These are phyloP conservation scores for Pseudorhombus dupliciocellatus DNA, from an alignment of 2,113 vertebrate genomes.

Conservation along the genomic window DNA sequence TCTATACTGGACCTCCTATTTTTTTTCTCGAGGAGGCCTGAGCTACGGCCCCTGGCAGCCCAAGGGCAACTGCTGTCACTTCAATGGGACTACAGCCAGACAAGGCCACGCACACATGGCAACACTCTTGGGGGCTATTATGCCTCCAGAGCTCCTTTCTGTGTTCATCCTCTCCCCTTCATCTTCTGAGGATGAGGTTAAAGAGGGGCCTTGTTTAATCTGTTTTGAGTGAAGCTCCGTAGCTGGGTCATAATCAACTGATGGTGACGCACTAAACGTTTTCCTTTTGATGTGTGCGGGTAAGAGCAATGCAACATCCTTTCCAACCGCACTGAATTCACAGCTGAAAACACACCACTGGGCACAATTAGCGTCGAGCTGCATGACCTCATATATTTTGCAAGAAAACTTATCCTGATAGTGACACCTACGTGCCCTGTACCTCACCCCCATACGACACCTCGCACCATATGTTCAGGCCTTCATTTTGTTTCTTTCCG, in stretches of 20 bases:
- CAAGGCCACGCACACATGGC: constrained; percentile 74
- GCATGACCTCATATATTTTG: constrained; percentile 35
- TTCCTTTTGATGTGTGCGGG: constrained; percentile 60
- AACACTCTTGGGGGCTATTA: constrained; percentile 72
- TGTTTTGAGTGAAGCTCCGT: constrained; percentile 51
- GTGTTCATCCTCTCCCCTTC: constrained; percentile 67
- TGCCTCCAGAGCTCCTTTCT: constrained; percentile 53
- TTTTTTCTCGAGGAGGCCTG: constrained; percentile 15
- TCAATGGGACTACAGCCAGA: constrained; percentile 62
- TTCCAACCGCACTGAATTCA: constrained; percentile 34
- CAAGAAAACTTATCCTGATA: constrained; percentile 23
- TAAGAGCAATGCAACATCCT: constrained; percentile 21
- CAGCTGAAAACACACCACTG: constrained; percentile 45
- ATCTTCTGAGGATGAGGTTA: constrained; percentile 65
- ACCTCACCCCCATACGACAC: background rate
- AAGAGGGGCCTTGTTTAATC: constrained; percentile 58
- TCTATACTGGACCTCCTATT: constrained; percentile 49
- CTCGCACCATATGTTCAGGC: constrained; percentile 4
- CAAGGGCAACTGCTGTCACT: constrained; percentile 74
- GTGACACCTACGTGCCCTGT: constrained; percentile 13
- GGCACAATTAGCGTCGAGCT: constrained; percentile 16
- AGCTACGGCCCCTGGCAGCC: constrained; percentile 51
- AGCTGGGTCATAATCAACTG: constrained; percentile 56
- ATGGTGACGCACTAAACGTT: constrained; percentile 63
- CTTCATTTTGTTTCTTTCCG: constrained; percentile 21